phyloP scores from a whole-genome alignment of 1,140 invertebrate genomes.

The Holotrichia oblita region DNA sequence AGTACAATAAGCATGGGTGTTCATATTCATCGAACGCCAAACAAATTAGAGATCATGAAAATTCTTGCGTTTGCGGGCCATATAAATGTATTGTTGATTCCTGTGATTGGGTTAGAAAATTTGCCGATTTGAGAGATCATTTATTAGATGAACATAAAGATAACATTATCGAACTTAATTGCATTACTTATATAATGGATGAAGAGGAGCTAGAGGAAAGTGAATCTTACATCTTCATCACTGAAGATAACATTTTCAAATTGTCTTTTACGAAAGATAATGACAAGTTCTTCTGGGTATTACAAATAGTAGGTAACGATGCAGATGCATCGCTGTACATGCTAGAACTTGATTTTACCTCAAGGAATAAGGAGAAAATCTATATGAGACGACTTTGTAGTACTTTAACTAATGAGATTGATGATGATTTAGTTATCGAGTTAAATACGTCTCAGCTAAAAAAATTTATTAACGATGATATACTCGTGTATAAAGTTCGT shows the following conservation, averaged over 20 bases:
- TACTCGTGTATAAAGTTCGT: background rate
- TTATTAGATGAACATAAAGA: slow-evolving; percentile 44
- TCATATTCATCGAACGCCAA: slow-evolving; percentile 32
- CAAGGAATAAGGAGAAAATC: slow-evolving; percentile 4
- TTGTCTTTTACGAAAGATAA: slow-evolving; percentile 40
- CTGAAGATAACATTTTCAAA: slow-evolving; percentile 45
- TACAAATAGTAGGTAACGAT: slow-evolving; percentile 39
- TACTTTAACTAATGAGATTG: background rate
- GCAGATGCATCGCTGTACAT: slow-evolving; percentile 36
- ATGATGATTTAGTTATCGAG: background rate
- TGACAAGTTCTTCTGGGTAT: slow-evolving; percentile 40
- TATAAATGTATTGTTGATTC: slow-evolving; percentile 46
- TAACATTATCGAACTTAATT: slow-evolving; percentile 46
- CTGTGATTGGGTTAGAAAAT: slow-evolving; percentile 44
- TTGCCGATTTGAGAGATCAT: slow-evolving; percentile 44
- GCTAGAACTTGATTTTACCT: slow-evolving; percentile 46
- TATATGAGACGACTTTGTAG: background rate
- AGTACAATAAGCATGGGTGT: slow-evolving; percentile 47
- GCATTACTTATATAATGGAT: slow-evolving; percentile 40
- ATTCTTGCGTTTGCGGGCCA: slow-evolving; percentile 42
- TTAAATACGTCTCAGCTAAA: background rate
- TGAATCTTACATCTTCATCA: slow-evolving; percentile 43
- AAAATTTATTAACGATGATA: background rate
- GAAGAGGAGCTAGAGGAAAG: background rate
- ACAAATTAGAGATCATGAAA: slow-evolving; percentile 48